A percentile compares a stretch with the other conserved stretches of the same genome.
Conservation (phyloP, 1,140 invertebrate genomes). For the Aculops lycopersici region DNA sequence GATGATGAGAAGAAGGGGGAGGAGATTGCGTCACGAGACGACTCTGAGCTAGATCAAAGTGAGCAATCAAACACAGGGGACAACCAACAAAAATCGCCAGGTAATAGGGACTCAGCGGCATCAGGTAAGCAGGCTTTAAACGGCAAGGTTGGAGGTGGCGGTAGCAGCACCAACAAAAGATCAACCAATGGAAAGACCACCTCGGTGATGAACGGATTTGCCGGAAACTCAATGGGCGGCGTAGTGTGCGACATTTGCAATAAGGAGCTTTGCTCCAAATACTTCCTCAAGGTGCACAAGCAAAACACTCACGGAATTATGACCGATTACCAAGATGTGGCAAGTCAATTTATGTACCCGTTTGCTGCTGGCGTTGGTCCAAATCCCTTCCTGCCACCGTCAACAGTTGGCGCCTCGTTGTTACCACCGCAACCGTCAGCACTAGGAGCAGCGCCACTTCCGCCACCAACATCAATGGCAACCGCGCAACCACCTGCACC, state of each 20-base stretch:
- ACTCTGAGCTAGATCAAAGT: no score
- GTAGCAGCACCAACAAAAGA: no score
- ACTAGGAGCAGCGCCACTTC: neutral
- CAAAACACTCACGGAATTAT: constrained; percentile 84
- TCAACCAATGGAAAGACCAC: no score
- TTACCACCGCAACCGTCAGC: neutral
- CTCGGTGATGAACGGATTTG: no score
- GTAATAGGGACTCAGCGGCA: no score
- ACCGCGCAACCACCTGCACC: no score
- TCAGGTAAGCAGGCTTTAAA: no score
- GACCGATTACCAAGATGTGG: constrained; percentile 21
- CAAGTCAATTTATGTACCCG: neutral
- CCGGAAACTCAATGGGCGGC: constrained; percentile 60
- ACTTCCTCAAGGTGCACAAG: constrained; percentile 80
- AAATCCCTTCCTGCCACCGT: no score
- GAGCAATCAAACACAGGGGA: no score
- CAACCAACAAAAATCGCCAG: no score
- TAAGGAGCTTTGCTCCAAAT: constrained; percentile 87
- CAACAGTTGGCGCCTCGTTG: no score
- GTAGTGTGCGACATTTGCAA: constrained; percentile 85
- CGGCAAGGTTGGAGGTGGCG: no score
- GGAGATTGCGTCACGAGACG: constrained; percentile 34
- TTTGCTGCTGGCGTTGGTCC: neutral
- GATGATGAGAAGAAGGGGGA: constrained; percentile 22
- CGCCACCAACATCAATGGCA: neutral